Base-by-base conservation (phyloP, 1,140 invertebrate species). In the Acromyrmex heyeri region DNA sequence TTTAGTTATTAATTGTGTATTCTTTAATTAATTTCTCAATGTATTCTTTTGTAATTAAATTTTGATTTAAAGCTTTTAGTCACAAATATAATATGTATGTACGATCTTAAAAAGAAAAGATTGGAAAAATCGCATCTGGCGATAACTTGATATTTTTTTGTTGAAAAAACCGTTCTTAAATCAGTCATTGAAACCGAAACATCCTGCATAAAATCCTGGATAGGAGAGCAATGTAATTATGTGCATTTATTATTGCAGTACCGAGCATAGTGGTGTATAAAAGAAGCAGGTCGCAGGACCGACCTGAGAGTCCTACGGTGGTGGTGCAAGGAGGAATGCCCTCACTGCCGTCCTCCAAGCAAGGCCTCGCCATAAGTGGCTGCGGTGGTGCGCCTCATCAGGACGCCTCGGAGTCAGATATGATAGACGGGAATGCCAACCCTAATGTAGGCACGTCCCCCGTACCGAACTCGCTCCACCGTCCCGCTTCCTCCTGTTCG, bases 181-280 rank as follows among this genome's bases (percentile, higher is more conserved):
- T 78, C 16, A 30, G 16, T 8, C 53, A 3, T 21, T 21, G 16
- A 59, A 76, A 30, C 10, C 21, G n/a, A n/a, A n/a, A 70, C 67
- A 12, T 30, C 8, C 18, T 57, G 30, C 53, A 50, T 50, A 72
- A 24, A 83, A 59, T 55, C 61, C 18, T 12, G 10, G 7, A 27
- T 3, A 3, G 8, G 5, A 48, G n/a, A 61, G 18, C 21, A 34
- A 61, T 72, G 24, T 75, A 61, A 83, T 83, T 30, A 24, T 10
- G 12, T 27, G 2, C 12, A 18, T 64, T 91, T 86, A 53, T 82
- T 93, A 87, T 94, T 95, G 5, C 91, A 95, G 95, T 95, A 93
- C 93, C 94, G 82, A 95, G 93, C 87, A 95, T 95, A 94, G 94
- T 95, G 89, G 95, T 95, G 87, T 94, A 94, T 93, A 95, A 94